Base-by-base conservation (phyloP, 2,797 vertebrate genomes). In the Cryptoprocta ferox region DNA sequence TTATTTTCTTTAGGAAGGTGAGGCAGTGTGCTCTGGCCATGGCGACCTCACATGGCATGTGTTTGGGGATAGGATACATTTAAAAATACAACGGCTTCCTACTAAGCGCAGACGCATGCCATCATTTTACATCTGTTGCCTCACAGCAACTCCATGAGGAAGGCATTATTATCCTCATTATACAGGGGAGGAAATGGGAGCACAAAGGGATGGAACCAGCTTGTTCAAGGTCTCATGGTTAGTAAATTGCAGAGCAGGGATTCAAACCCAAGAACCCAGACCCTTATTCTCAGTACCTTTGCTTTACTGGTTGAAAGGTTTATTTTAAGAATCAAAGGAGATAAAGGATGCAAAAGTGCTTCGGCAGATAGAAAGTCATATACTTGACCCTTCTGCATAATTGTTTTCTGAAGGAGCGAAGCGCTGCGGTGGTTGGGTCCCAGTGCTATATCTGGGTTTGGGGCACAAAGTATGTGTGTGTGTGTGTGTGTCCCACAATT, bases 291-390 rank as follows among this genome's bases (percentile, higher is more conserved):
- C 73, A 42, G 50, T 48, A 4, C 32, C 65, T 70, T 50, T 24
- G 39, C 48, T 79, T 73, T 26, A 37, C 61, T 53, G 53, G 73
- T 84, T n/a, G 26, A 45, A 78, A 86, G 53, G 11, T 50, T 94
- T 94, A 71, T 86, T 95, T 91, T 83, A 82, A 88, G 91, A 83
- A 53, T 39, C 65, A 70, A 45, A 82, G 28, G 73, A 85, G 50
- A 66, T 53, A 63, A 89, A 85, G 86, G 84, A 45, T 61, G 24
- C 35, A 66, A n/a, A 84, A 70, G 50, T 71, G 37, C 71, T 70
- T 45, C 19, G 85, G 66, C 89, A 88, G 61, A 56, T 78, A 5
- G 26, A 37, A 68, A 89, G 65, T 45, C 24, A 21, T 70, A 45
- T 50, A 66, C 61, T 95, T 50, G 30, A 37, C 59, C 85, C 56